These are phyloP conservation scores for Hypomesus transpacificus DNA, from an alignment of 2,113 vertebrate species.

Conservation along the genomic window DNA sequence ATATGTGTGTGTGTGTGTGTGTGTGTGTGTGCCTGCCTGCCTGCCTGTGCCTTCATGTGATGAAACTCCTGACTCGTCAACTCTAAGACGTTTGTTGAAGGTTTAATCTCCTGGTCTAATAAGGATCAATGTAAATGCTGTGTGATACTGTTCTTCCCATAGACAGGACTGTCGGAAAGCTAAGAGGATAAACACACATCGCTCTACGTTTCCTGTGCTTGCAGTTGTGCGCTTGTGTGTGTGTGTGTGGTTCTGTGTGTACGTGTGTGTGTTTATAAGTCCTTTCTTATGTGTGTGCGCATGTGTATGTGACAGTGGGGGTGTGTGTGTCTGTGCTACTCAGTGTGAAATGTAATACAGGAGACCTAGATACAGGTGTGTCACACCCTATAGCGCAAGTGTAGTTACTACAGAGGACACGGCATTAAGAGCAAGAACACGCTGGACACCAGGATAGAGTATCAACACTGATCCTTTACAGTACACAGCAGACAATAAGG, in stretches of 20 bases:
- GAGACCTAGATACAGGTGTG: neutral
- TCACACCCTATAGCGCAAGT: too few relatives aligned
- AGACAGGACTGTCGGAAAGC: constrained; percentile 53
- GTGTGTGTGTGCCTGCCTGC: neutral
- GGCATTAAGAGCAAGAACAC: too few relatives aligned
- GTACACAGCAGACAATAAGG: too few relatives aligned
- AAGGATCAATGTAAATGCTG: constrained; percentile 72
- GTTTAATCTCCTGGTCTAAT: constrained; percentile 67
- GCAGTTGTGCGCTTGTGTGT: neutral
- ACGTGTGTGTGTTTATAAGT: neutral
- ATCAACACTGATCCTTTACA: too few relatives aligned
- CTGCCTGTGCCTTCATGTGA: neutral
- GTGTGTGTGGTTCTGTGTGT: neutral
- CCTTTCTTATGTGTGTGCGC: neutral
- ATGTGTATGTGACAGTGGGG: neutral
- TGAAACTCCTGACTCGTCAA: constrained; percentile 37
- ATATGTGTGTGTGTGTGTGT: neutral
- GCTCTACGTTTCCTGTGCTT: constrained; percentile 10
- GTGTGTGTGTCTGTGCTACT: neutral
- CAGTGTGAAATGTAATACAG: neutral
- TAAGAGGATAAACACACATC: constrained; percentile 60
- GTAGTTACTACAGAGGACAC: too few relatives aligned
- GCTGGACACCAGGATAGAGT: too few relatives aligned
- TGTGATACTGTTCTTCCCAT: constrained; percentile 63
- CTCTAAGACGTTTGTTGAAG: constrained; percentile 32